These are phyloP conservation scores for Caradrina kadenii DNA, from an alignment of 2,888 invertebrate genomes.

Conservation along the genomic window DNA sequence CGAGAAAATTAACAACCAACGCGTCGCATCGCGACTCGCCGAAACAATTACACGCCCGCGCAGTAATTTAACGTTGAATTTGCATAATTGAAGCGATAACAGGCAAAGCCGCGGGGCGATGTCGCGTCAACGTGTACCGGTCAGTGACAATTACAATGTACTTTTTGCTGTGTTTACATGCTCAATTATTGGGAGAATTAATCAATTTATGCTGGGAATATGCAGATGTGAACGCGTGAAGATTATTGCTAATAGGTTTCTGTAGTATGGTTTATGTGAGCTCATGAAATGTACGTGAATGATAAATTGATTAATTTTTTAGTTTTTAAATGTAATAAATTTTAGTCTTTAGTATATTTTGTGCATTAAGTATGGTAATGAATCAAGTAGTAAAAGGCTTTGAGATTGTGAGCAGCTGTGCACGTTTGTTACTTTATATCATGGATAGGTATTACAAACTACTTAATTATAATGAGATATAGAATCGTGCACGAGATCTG, in stretches of 20 bases:
- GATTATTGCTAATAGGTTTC: slow-evolving; percentile 20
- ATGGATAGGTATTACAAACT: background rate
- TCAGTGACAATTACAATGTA: slow-evolving; percentile 77
- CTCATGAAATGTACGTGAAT: slow-evolving; percentile 6
- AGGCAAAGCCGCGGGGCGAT: slow-evolving; percentile 77
- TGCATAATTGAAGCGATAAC: slow-evolving; percentile 84
- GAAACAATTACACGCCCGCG: slow-evolving; percentile 70
- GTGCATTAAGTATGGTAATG: background rate
- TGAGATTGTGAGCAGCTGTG: background rate
- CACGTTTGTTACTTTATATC: background rate
- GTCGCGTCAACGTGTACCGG: slow-evolving; percentile 63
- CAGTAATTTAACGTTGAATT: slow-evolving; percentile 83
- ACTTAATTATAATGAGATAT: too few species aligned
- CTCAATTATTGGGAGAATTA: slow-evolving; percentile 65
- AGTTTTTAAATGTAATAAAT: slow-evolving; percentile 36
- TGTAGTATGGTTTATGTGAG: slow-evolving; percentile 6
- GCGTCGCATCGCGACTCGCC: slow-evolving; percentile 61
- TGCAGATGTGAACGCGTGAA: slow-evolving; percentile 31
- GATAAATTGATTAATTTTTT: slow-evolving; percentile 34
- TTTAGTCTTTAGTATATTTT: background rate
- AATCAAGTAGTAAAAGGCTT: background rate
- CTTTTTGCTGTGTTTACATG: slow-evolving; percentile 63
- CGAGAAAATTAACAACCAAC: slow-evolving; percentile 70
- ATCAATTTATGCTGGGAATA: slow-evolving; percentile 58
- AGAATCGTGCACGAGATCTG: too few species aligned